phyloP scores from a whole-genome alignment of 1,140 invertebrate species.

The Microplitis demolitor region DNA sequence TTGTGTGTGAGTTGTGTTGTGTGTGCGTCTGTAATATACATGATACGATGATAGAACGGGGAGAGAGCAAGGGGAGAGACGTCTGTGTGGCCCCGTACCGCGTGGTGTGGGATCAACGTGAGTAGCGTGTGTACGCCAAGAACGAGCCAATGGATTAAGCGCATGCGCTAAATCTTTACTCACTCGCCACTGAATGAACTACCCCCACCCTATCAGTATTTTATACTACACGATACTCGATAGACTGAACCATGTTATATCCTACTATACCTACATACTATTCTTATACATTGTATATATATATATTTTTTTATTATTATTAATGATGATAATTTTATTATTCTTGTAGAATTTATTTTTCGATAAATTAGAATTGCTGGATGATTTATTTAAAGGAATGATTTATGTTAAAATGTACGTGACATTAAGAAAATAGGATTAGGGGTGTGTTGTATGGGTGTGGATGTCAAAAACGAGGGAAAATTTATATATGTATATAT shows the following conservation, averaged over 20 bases:
- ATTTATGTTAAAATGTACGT: background rate
- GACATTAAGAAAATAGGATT: background rate
- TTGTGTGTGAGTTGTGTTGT: background rate
- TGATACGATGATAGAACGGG: background rate
- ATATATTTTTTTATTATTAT: background rate
- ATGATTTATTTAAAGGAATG: background rate
- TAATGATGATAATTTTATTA: too few relatives aligned
- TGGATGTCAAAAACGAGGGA: background rate
- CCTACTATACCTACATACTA: background rate
- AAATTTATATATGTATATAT: background rate
- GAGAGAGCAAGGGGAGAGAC: slow-evolving; percentile 8
- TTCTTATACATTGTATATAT: background rate
- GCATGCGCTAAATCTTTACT: slow-evolving; percentile 42
- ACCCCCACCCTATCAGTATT: slow-evolving; percentile 34
- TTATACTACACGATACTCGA: slow-evolving; percentile 3
- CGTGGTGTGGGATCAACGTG: slow-evolving; percentile 48
- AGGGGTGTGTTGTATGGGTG: background rate
- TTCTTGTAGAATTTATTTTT: background rate
- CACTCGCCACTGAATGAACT: slow-evolving; percentile 53
- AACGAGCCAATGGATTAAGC: slow-evolving; percentile 33
- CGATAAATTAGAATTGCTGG: background rate
- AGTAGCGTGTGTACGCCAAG: slow-evolving; percentile 57
- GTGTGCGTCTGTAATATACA: too few relatives aligned
- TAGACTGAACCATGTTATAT: slow-evolving; percentile 6
- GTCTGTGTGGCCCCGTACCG: slow-evolving; percentile 40